phyloP scores from a whole-genome alignment of 2,888 invertebrate species.

The Lysandra coridon region DNA sequence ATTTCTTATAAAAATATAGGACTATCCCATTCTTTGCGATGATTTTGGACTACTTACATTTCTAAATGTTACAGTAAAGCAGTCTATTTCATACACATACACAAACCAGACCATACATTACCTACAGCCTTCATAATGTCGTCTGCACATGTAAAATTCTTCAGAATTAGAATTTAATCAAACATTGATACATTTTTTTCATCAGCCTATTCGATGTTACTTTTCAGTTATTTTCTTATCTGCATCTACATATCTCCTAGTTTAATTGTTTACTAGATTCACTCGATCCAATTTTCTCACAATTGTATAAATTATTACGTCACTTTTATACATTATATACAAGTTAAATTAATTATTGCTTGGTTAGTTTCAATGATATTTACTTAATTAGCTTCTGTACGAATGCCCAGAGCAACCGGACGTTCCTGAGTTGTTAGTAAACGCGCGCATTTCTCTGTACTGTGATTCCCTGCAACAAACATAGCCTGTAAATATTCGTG shows the following conservation, averaged over 20 bases:
- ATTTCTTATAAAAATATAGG: slow-evolving; percentile 26
- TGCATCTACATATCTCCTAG: not conserved
- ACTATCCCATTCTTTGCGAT: slow-evolving; percentile 36
- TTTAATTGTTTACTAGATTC: slow-evolving; percentile 13
- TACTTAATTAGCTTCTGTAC: slow-evolving; percentile 66
- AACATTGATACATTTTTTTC: not conserved
- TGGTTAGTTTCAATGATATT: slow-evolving; percentile 74
- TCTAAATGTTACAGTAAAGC: slow-evolving; percentile 55
- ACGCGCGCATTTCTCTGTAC: slow-evolving; percentile 68
- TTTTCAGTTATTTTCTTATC: not conserved
- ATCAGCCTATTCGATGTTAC: not conserved
- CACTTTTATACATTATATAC: slow-evolving; percentile 67
- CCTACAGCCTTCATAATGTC: slow-evolving; percentile 55
- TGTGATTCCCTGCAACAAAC: slow-evolving; percentile 65
- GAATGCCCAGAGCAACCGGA: slow-evolving; percentile 74
- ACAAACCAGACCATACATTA: slow-evolving; percentile 44
- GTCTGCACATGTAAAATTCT: slow-evolving; percentile 39
- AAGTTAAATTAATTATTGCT: slow-evolving; percentile 72
- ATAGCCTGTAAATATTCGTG: slow-evolving; percentile 13
- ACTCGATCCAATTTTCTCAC: not conserved
- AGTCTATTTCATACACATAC: slow-evolving; percentile 70
- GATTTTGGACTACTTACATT: slow-evolving; percentile 14
- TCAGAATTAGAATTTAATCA: not conserved
- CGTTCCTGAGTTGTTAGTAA: slow-evolving; percentile 69
- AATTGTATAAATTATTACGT: slow-evolving; percentile 4